Percentiles rank a stretch among this genome's conserved stretches.
These are phyloP conservation scores for Achroia grisella DNA, from an alignment of 1,140 invertebrate genomes.

Conservation along the genomic window DNA sequence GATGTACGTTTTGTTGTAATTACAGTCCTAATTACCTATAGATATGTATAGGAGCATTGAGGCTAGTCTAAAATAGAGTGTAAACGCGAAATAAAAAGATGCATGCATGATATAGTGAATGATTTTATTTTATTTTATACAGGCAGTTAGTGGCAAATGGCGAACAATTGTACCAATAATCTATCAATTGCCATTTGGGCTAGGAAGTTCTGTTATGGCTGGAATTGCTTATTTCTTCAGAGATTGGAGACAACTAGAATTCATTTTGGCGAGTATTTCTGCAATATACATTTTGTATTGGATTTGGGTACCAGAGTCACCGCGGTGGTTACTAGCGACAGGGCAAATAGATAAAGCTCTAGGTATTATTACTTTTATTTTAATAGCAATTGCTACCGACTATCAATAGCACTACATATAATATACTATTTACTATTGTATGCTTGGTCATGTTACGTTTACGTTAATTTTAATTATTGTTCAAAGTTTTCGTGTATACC, in stretches of 20 bases:
- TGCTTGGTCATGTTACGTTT: too few relatives aligned
- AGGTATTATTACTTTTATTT: too few relatives aligned
- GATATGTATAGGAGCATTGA: too few relatives aligned
- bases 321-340: slow-evolving; percentile 84
- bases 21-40: too few relatives aligned
- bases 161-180: slow-evolving; percentile 79
- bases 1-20: too few relatives aligned
- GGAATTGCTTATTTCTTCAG: slow-evolving; percentile 77
- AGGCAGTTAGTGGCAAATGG: slow-evolving; percentile 76
- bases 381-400: neutral
- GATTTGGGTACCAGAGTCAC: slow-evolving; percentile 85
- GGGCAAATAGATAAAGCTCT: slow-evolving; percentile 78
- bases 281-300: slow-evolving; percentile 79
- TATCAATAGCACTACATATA: too few relatives aligned
- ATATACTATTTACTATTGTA: too few relatives aligned
- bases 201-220: slow-evolving; percentile 78
- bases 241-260: slow-evolving; percentile 83
- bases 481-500: too few relatives aligned
- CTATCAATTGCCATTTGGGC: slow-evolving; percentile 80
- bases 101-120: too few relatives aligned
- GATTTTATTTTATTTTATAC: slow-evolving; percentile 15
- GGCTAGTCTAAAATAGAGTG: too few relatives aligned
- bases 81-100: too few relatives aligned
- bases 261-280: slow-evolving; percentile 80
- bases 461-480: too few relatives aligned